Base-by-base conservation (phyloP, 2,888 invertebrate species). In the Cremastinae sp. region DNA sequence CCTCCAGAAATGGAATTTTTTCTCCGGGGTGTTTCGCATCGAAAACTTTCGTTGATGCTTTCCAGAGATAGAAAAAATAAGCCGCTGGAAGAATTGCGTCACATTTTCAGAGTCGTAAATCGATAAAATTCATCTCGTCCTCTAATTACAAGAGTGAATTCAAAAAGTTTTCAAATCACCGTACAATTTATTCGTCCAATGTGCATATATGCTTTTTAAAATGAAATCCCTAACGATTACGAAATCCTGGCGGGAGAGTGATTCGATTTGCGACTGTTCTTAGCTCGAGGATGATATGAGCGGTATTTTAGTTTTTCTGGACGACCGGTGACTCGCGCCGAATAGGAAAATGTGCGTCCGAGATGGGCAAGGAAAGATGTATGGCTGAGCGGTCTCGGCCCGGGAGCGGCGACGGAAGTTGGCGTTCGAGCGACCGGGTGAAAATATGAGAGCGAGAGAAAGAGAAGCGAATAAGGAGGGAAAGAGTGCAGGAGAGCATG, bases 401-500 rank as follows among this genome's bases (percentile, higher is more conserved):
- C n/a, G 22, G 49, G 61, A 65, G 54, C 66, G 65, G 65, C 65
- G 54, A 51, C 70, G 53, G 59, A 54, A 65, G 59, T 77, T 70
- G 66, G 66, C 77, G 74, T 73, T 54, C 64, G 64, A 28, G 5
- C 28, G 28, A 28, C 2, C 2, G 28, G 28, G 28, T 28, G 28
- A 5, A 28, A 28, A 28, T n/a, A n/a, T n/a, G n/a, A n/a, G n/a
- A n/a, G 47, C 45, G 34, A 49, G 45, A 45, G 58, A 38, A 12
- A 43, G 56, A 28, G 51, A 22, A 28, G 74, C 28, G 43, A 41
- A 16, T 7, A 47, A 18, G 10, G 28, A 16, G 56, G 41, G 8
- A 41, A 28, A 43, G 51, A 54, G 62, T 49, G 34, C 68, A 72
- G 64, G 76, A 75, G 75, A 69, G 75, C 41, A 72, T 74, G 69